Conservation (phyloP, 2,888 invertebrate genomes). For the Oasisia sp. region DNA sequence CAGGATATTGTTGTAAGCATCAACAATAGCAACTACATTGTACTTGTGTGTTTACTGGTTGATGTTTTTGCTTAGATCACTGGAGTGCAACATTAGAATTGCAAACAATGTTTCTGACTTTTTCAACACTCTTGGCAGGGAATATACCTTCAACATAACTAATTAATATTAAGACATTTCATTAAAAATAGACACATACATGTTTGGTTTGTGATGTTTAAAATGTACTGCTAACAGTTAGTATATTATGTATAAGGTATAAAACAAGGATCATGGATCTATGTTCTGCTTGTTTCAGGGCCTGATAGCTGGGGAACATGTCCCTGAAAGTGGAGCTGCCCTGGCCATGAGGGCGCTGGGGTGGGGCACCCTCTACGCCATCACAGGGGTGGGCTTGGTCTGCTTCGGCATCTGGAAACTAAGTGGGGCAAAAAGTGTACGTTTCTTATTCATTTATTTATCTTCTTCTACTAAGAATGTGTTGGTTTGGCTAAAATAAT, state of each 20-base stretch:
- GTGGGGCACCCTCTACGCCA: slow-evolving; percentile 87
- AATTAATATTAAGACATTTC: no score
- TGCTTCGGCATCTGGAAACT: slow-evolving; percentile 89
- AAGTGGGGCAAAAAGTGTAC: slow-evolving; percentile 85
- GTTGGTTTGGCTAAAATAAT: background rate
- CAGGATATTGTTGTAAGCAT: no score
- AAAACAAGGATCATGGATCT: background rate
- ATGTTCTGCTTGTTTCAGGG: slow-evolving; percentile 65
- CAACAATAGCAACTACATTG: no score
- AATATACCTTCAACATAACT: no score
- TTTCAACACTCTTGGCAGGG: no score
- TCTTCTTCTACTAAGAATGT: background rate
- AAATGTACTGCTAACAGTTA: background rate
- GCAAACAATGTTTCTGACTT: no score
- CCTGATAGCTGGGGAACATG: slow-evolving; percentile 66
- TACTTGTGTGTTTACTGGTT: no score
- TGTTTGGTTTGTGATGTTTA: no score
- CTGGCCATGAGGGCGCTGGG: slow-evolving; percentile 86
- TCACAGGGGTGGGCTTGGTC: slow-evolving; percentile 83
- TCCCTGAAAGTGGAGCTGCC: slow-evolving; percentile 80
- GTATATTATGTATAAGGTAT: background rate
- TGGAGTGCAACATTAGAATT: no score
- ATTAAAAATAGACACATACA: no score
- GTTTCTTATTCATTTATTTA: slow-evolving; percentile 48
- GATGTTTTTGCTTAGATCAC: no score